Percentiles rank a stretch among this genome's conserved stretches.
These are phyloP conservation scores for Neodiprion fabricii DNA, from an alignment of 1,140 invertebrate genomes.

Conservation along the genomic window DNA sequence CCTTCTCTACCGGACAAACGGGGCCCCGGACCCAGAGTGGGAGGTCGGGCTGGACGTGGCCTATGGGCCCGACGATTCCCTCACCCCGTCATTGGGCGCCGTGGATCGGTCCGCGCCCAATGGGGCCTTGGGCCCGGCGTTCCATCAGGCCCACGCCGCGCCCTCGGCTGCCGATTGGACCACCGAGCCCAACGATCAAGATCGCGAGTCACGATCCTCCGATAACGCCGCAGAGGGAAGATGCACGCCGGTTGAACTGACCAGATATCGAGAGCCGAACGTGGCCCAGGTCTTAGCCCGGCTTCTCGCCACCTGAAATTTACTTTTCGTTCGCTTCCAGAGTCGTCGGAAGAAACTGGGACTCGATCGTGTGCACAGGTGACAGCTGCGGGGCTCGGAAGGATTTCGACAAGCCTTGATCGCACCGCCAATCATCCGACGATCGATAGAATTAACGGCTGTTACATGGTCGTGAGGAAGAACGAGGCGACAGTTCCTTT, in stretches of 20 bases:
- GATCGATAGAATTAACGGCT: too few species aligned
- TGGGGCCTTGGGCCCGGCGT: slow-evolving; percentile 9
- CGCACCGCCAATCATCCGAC: too few species aligned
- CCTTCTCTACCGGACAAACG: slow-evolving; percentile 60
- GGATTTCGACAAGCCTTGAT: too few species aligned
- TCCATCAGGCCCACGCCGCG: slow-evolving; percentile 2
- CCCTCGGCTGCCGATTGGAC: not conserved
- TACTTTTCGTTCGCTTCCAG: too few species aligned
- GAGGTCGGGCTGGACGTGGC: slow-evolving; percentile 26
- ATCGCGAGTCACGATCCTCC: slow-evolving; percentile 7
- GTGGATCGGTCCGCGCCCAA: not conserved
- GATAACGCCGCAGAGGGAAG: not conserved
- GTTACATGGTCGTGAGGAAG: too few species aligned
- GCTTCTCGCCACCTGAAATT: too few species aligned
- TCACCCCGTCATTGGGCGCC: not conserved
- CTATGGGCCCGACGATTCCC: not conserved
- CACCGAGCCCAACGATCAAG: not conserved
- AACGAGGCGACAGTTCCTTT: too few species aligned
- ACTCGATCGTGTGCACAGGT: too few species aligned
- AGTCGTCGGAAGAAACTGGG: too few species aligned
- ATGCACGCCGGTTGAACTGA: not conserved
- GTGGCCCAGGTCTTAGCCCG: too few species aligned
- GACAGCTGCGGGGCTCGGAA: too few species aligned
- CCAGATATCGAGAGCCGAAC: too few species aligned
- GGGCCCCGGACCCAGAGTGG: slow-evolving; percentile 17